These are phyloP conservation scores for Falco concolor DNA, from an alignment of 2,797 vertebrate species.

Conservation along the genomic window DNA sequence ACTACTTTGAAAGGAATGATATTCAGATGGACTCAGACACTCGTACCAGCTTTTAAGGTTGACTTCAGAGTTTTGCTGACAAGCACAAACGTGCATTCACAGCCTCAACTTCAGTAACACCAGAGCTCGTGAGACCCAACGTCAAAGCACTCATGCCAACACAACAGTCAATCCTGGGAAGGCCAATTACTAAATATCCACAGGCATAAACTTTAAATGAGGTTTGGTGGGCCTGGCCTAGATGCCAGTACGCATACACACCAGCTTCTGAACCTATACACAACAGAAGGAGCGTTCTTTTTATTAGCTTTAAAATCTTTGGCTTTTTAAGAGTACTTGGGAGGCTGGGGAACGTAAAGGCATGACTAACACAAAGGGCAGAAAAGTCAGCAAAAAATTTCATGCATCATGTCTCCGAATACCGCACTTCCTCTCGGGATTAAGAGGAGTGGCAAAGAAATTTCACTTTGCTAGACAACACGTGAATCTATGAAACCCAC, in stretches of 20 bases:
- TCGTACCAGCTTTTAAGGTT: not conserved
- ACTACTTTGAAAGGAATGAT: not conserved
- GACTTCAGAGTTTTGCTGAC: not conserved
- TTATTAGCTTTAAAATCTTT: not conserved
- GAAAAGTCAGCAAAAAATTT: constrained; percentile 32
- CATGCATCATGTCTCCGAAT: not conserved
- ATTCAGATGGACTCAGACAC: not conserved
- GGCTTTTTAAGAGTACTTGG: not conserved
- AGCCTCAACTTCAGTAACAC: not conserved
- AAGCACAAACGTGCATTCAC: not conserved
- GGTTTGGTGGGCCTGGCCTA: not conserved
- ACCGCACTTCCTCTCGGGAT: constrained; percentile 2
- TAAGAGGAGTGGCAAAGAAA: not conserved
- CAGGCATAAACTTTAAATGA: not conserved
- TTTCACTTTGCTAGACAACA: constrained; percentile 9
- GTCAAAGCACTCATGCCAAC: not conserved
- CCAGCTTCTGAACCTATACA: not conserved
- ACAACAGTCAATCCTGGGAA: not conserved
- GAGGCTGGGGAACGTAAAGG: not conserved
- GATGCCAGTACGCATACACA: not conserved
- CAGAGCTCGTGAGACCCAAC: not conserved
- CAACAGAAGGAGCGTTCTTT: not conserved
- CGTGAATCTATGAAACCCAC: not conserved
- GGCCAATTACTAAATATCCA: not conserved
- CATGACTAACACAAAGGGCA: constrained; percentile 1